Evolutionary conservation across 2,888 invertebrate genomes (phyloP), one percentile per base, ranked within the genome.

Genomic region (Salpingus planirostris): DNA sequence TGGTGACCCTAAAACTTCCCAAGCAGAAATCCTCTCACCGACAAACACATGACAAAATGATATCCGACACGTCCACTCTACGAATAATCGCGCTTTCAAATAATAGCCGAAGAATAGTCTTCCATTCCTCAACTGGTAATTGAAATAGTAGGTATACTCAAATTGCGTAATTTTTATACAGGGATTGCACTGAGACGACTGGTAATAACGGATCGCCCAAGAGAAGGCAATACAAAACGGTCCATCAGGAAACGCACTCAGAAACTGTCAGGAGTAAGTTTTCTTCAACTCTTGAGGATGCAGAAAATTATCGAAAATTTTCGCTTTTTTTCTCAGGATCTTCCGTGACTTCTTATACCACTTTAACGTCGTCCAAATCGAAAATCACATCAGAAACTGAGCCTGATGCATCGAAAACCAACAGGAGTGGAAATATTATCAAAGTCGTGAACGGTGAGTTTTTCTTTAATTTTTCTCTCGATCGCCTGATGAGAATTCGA

Each of bases 171-270:
- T 18, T 23, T 62, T 60, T 62, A 69, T 62, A 34, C 71, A 81
- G 81, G 57, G 79, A 80, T 63, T 68, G 68, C 52, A n/a, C n/a
- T n/a, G n/a, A n/a, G n/a, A n/a, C n/a, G n/a, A n/a, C n/a, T n/a
- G n/a, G n/a, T n/a, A n/a, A n/a, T n/a, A 71, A 69, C 50, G 71
- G 73, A 55, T 80, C 80, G 28, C 80, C 80, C 6, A 71, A 70
- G 52, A 59, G 70, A 48, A 65, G 67, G 24, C 60, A 60, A 37
- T 60, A 55, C 39, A 54, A 45, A 31, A 60, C 58, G 39, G 61
- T 66, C 18, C 60, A 67, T 15, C 68, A 68, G 42, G 68, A 67
- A 49, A 64, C 62, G 3, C 62, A 64, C 7, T 63, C 65, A 38
- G 68, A 70, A 52, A 68, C 65, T 12, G 48, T 68, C 10, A 68